phyloP scores from a whole-genome alignment of 2,113 vertebrate species.

The Chaetodon trifascialis region DNA sequence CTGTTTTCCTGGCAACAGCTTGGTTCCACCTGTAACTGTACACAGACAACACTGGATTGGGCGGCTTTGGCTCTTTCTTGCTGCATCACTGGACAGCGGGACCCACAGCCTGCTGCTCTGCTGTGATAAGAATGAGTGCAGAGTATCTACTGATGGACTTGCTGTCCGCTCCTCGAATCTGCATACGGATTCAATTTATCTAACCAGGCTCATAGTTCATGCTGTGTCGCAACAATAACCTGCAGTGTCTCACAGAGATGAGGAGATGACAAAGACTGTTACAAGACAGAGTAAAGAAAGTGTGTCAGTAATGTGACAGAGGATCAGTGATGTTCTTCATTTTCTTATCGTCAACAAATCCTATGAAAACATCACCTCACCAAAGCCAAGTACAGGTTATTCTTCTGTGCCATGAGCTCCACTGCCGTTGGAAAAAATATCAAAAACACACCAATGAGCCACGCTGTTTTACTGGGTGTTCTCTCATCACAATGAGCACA shows the following conservation, averaged over 20 bases:
- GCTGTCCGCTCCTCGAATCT: conserved; percentile 24
- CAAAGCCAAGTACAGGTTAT: not conserved
- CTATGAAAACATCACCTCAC: not conserved
- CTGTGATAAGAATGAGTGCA: conserved; percentile 43
- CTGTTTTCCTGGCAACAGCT: conserved; percentile 48
- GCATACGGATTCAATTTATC: conserved; percentile 37
- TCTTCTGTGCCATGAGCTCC: not conserved
- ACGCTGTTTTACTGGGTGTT: no score
- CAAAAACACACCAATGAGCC: not conserved
- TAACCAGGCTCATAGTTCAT: conserved; percentile 20
- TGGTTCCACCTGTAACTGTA: conserved; percentile 38
- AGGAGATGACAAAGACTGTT: not conserved
- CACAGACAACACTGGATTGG: conserved; percentile 4
- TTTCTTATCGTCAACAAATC: not conserved
- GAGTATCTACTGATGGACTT: conserved; percentile 34
- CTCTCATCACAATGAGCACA: no score
- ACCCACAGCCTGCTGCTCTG: conserved; percentile 15
- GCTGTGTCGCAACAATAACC: conserved; percentile 13
- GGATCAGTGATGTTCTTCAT: not conserved
- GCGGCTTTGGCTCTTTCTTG: conserved; percentile 11
- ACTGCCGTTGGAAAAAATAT: not conserved
- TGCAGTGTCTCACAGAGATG: conserved; percentile 8
- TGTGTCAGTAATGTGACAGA: not conserved
- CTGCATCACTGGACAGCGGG: conserved; percentile 29
- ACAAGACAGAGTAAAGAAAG: not conserved